These are phyloP conservation scores for Girardinus metallicus DNA, from an alignment of 2,797 vertebrate species.

Conservation along the genomic window DNA sequence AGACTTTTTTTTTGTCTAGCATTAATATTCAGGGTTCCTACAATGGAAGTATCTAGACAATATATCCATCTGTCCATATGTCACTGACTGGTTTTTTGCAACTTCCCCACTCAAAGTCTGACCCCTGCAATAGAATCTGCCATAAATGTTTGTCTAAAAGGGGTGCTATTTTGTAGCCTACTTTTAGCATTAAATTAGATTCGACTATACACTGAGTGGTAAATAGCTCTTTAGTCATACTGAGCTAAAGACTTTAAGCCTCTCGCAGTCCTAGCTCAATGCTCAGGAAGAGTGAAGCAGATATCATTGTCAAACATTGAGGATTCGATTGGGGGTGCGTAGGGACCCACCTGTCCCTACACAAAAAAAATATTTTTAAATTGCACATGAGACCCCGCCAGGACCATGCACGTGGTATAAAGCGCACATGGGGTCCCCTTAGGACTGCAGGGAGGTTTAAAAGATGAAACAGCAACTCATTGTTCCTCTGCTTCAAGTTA, in stretches of 20 bases:
- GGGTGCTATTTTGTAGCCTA: slow-evolving; percentile 8
- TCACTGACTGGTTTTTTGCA: neutral
- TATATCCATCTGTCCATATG: neutral
- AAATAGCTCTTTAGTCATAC: slow-evolving; percentile 14
- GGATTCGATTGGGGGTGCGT: too few relatives aligned
- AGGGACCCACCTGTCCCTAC: too few relatives aligned
- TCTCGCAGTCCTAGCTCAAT: too few relatives aligned
- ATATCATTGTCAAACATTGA: too few relatives aligned
- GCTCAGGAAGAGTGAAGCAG: too few relatives aligned
- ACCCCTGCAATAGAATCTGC: neutral
- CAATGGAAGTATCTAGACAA: neutral
- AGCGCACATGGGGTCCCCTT: too few relatives aligned
- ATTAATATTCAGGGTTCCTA: neutral
- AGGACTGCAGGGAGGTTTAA: too few relatives aligned
- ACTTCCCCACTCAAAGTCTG: neutral
- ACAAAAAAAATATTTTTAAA: too few relatives aligned
- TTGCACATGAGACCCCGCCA: too few relatives aligned
- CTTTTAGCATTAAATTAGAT: neutral
- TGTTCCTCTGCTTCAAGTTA: slow-evolving; percentile 31
- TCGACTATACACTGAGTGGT: slow-evolving; percentile 11
- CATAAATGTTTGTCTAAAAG: neutral
- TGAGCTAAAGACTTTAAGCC: slow-evolving; percentile 1
- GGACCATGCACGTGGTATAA: too few relatives aligned
- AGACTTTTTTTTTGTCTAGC: neutral
- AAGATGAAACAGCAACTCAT: slow-evolving; percentile 18